Percentiles rank a stretch among this genome's conserved stretches.
Evolutionary conservation across 2,888 invertebrate species (phyloP).

Genomic region (Axea sp.): DNA sequence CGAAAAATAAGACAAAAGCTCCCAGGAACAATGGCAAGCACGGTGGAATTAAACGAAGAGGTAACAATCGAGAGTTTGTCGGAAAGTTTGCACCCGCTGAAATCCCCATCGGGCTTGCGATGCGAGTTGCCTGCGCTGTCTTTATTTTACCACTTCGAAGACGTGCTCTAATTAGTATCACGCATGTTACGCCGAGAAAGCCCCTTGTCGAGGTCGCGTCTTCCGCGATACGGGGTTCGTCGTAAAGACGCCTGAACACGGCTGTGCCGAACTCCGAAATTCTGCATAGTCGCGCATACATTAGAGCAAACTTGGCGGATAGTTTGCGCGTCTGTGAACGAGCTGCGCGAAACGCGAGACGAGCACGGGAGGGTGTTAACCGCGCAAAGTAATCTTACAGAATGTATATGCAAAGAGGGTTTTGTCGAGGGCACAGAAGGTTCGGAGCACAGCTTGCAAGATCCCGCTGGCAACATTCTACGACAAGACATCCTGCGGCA

Average conservation of each 20-base stretch:
- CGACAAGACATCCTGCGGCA: conserved; percentile 75
- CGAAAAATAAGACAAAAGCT: conserved; percentile 34
- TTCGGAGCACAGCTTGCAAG: conserved; percentile 76
- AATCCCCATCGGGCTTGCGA: conserved; percentile 51
- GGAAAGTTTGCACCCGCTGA: conserved; percentile 42
- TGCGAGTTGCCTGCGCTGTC: conserved; percentile 38
- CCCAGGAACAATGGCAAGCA: conserved; percentile 30
- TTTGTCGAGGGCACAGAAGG: conserved; percentile 64
- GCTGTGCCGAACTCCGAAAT: conserved; percentile 76
- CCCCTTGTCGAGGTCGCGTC: conserved; percentile 65
- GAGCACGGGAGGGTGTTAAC: conserved; percentile 75
- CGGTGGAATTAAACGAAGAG: conserved; percentile 33
- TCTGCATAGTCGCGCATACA: conserved; percentile 78
- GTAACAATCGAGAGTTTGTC: conserved; percentile 9
- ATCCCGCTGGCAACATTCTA: conserved; percentile 73
- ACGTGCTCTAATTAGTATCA: conserved; percentile 79
- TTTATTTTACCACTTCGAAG: conserved; percentile 59
- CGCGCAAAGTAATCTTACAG: conserved; percentile 80
- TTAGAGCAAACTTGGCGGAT: conserved; percentile 78
- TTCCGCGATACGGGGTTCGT: conserved; percentile 57
- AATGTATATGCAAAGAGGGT: conserved; percentile 80
- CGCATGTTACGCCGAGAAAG: conserved; percentile 73
- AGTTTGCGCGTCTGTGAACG: conserved; percentile 73
- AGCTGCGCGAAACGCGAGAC: conserved; percentile 63
- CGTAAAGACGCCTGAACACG: conserved; percentile 66